Conservation (phyloP, 2,797 vertebrate species). For the Podarcis lilfordi region DNA sequence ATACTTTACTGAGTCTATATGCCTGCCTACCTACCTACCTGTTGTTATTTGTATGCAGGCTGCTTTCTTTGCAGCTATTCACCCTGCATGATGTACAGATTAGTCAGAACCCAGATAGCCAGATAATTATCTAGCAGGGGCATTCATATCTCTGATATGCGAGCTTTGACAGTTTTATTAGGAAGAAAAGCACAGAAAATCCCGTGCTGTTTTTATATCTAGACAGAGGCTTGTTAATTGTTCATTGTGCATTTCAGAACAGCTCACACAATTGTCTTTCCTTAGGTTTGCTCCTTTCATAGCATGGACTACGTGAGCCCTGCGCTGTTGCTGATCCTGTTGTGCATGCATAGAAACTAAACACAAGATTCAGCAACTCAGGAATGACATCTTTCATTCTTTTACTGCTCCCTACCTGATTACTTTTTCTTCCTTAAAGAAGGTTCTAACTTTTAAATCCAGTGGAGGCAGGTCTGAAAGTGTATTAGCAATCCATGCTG, state of each 20-base stretch:
- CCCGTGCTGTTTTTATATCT: constrained; percentile 24
- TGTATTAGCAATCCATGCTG: background rate
- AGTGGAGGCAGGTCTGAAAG: background rate
- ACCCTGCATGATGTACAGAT: constrained; percentile 31
- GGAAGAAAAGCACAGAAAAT: constrained; percentile 28
- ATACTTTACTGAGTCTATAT: background rate
- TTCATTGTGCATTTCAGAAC: constrained; percentile 3
- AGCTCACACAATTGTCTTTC: constrained; percentile 3
- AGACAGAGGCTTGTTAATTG: constrained; percentile 14
- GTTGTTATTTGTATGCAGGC: constrained; percentile 14
- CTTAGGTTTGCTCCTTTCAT: background rate
- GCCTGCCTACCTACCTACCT: background rate
- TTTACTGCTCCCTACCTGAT: too few relatives aligned
- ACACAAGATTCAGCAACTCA: background rate
- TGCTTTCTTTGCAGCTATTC: constrained; percentile 17
- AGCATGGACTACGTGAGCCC: background rate
- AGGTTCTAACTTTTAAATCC: background rate
- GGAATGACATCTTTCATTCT: background rate
- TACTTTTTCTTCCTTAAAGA: background rate
- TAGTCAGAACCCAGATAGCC: constrained; percentile 35
- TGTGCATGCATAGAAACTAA: background rate
- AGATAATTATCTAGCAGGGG: constrained; percentile 41
- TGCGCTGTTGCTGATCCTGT: background rate
- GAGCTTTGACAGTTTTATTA: constrained; percentile 45
- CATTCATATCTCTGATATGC: constrained; percentile 36